Conservation (phyloP, 2,113 vertebrate genomes). For the Rattus rattus region DNA sequence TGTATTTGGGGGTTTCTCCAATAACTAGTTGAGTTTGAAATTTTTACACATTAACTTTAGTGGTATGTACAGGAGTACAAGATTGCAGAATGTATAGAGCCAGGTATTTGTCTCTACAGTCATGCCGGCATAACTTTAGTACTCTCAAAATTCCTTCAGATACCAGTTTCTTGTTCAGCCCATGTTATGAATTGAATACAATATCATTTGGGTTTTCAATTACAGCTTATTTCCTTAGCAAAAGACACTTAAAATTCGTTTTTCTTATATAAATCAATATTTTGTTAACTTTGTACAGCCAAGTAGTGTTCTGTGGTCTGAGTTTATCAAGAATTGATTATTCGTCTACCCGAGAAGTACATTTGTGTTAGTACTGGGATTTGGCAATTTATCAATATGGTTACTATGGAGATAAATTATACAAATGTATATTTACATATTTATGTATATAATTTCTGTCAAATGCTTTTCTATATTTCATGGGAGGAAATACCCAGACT, state of each 20-base stretch:
- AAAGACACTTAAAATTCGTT: neutral
- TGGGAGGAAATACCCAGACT: neutral
- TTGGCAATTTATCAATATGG: neutral
- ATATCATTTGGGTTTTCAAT: neutral
- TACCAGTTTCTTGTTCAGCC: neutral
- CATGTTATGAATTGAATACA: neutral
- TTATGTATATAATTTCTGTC: neutral
- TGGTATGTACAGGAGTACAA: neutral
- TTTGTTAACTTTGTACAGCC: neutral
- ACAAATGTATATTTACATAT: neutral
- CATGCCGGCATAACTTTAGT: neutral
- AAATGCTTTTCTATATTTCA: neutral
- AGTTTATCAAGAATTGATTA: neutral
- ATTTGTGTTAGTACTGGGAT: conserved; percentile 2
- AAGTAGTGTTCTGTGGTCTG: neutral
- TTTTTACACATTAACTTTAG: neutral
- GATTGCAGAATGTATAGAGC: neutral
- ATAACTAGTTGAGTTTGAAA: neutral
- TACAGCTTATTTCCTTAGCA: neutral
- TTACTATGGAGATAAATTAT: neutral
- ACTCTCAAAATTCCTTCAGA: neutral
- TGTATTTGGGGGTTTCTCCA: neutral
- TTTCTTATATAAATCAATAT: neutral
- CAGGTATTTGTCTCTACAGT: neutral
- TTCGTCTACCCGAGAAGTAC: neutral